phyloP scores from a whole-genome alignment of 2,797 vertebrate genomes.

The Neosilurus mollespiculum region DNA sequence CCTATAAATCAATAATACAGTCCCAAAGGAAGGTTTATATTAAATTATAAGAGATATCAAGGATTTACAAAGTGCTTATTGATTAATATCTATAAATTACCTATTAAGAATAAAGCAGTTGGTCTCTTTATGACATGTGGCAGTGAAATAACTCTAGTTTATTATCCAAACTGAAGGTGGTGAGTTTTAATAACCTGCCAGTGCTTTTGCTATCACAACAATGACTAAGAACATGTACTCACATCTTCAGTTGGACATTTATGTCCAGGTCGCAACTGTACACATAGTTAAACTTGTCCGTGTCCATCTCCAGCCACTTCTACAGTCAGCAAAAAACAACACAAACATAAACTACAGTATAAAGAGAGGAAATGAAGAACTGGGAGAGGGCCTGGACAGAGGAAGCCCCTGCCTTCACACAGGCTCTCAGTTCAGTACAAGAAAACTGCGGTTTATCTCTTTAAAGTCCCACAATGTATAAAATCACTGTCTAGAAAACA shows the following conservation, averaged over 20 bases:
- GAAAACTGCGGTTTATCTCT: not conserved
- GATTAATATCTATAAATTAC: not conserved
- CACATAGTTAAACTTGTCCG: constrained; percentile 91
- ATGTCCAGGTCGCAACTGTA: constrained; percentile 97
- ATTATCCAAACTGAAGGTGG: no score
- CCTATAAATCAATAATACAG: not conserved
- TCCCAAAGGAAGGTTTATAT: not conserved
- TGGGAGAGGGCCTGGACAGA: constrained; percentile 15
- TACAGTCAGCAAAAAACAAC: constrained; percentile 35
- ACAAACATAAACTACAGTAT: constrained; percentile 30
- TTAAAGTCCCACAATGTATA: not conserved
- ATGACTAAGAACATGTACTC: constrained; percentile 64
- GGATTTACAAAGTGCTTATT: not conserved
- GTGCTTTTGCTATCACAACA: constrained; percentile 28
- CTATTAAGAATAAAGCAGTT: not conserved
- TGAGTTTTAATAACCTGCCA: not conserved
- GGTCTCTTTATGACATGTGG: not conserved
- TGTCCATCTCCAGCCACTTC: constrained; percentile 74
- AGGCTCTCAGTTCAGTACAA: not conserved
- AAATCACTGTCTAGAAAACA: constrained; percentile 4
- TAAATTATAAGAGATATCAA: not conserved
- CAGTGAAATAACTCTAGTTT: no score
- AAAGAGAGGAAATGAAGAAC: constrained; percentile 8
- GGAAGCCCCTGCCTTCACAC: not conserved
- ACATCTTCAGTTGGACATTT: constrained; percentile 98